Evolutionary conservation across 2,797 vertebrate genomes (phyloP).

Genomic region (Hydrophis major): DNA sequence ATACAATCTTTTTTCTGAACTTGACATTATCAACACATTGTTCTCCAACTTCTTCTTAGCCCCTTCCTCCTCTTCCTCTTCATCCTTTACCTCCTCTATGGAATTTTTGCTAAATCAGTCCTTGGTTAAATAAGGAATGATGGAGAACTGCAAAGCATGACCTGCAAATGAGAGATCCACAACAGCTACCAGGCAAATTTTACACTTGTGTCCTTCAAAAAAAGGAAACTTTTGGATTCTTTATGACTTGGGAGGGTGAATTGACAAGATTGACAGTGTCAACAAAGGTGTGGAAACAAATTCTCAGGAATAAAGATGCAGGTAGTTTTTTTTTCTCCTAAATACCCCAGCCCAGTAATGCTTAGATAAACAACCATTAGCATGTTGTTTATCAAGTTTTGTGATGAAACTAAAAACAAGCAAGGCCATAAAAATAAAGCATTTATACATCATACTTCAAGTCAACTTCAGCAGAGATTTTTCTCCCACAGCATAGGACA

Average conservation of each 20-base stretch:
- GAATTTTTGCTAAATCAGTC: not conserved
- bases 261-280: not conserved
- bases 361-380: not conserved
- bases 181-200: not conserved
- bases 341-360: not conserved
- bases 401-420: not conserved
- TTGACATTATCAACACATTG: not conserved
- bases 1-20: not conserved
- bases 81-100: not conserved
- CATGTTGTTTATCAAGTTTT: not conserved
- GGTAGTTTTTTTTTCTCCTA: too few relatives aligned
- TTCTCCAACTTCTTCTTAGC: conserved; percentile 33
- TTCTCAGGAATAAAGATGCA: too few relatives aligned
- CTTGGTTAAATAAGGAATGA: not conserved
- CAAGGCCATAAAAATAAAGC: not conserved
- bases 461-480: not conserved
- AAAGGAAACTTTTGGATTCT: not conserved
- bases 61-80: conserved; percentile 22
- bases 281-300: not conserved
- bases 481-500: not conserved
- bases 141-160: not conserved
- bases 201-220: conserved; percentile 22
- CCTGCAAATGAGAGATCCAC: not conserved
- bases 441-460: not conserved
- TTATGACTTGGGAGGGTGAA: not conserved